Conservation (phyloP, 2,888 invertebrate species). For the Limenitis camilla region DNA sequence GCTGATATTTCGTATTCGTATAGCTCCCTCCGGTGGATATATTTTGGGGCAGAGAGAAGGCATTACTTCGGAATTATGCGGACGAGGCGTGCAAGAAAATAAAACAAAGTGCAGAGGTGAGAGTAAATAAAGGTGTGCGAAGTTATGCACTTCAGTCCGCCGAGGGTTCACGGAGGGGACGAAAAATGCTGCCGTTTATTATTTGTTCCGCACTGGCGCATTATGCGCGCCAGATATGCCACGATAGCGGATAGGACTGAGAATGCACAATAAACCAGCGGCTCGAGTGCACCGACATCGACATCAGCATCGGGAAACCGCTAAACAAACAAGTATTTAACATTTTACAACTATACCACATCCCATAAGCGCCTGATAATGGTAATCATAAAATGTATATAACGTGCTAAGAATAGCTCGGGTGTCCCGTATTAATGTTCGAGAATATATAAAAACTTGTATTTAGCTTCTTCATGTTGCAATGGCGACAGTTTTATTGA, state of each 20-base stretch:
- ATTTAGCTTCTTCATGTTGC: conserved; percentile 45
- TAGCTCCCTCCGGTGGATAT: conserved; percentile 59
- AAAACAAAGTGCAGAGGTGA: conserved; percentile 66
- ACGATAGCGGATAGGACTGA: conserved; percentile 12
- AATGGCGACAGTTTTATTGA: conserved; percentile 55
- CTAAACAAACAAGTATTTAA: conserved; percentile 55
- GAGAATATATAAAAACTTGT: conserved; percentile 40
- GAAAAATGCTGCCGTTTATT: conserved; percentile 42
- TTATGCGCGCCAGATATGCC: conserved; percentile 26
- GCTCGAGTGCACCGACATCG: conserved; percentile 22
- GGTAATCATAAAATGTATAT: conserved; percentile 48
- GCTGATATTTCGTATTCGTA: conserved; percentile 67
- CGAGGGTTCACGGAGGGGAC: conserved; percentile 34
- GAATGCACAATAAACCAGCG: conserved; percentile 23
- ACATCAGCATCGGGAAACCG: conserved; percentile 41
- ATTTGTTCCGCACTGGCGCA: conserved; percentile 34
- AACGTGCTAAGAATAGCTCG: conserved; percentile 45
- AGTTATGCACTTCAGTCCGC: conserved; percentile 46
- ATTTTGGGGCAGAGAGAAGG: conserved; percentile 57
- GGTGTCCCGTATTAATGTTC: conserved; percentile 40
- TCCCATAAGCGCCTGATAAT: conserved; percentile 56
- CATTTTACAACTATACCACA: conserved; percentile 52
- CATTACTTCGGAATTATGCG: conserved; percentile 64
- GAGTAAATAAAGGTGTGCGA: conserved; percentile 47
- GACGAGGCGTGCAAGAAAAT: conserved; percentile 60